A percentile compares a stretch with the other conserved stretches of the same genome.
These are phyloP conservation scores for Junonia oenone DNA, from an alignment of 2,888 invertebrate species.

Conservation along the genomic window DNA sequence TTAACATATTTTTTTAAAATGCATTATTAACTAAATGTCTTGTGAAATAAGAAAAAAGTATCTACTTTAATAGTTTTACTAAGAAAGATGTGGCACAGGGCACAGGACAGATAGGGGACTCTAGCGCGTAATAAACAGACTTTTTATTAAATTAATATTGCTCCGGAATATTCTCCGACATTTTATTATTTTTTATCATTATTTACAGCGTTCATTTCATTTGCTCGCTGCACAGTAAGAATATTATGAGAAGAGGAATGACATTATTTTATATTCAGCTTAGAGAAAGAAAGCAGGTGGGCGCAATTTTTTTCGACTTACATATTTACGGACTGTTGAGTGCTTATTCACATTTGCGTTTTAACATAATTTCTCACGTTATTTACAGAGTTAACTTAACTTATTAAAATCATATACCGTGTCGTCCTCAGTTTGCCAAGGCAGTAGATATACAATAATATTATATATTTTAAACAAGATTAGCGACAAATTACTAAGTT, in stretches of 20 bases:
- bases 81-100: no score
- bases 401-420: no score
- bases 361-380: neutral
- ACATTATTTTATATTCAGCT: slow-evolving; percentile 56
- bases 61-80: no score
- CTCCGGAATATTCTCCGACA: neutral
- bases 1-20: no score
- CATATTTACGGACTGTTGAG: slow-evolving; percentile 3
- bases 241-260: slow-evolving; percentile 34
- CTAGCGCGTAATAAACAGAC: neutral
- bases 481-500: no score
- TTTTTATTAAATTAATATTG: slow-evolving; percentile 7
- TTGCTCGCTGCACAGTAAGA: slow-evolving; percentile 12
- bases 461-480: no score
- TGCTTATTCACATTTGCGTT: neutral
- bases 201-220: slow-evolving; percentile 11
- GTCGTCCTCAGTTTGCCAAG: no score
- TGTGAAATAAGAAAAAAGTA: no score
- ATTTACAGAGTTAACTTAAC: neutral
- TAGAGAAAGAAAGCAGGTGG: slow-evolving; percentile 40
- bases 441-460: no score
- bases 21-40: no score
- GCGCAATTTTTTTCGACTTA: slow-evolving; percentile 14
- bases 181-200: slow-evolving; percentile 10
- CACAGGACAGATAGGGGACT: neutral